Percentiles rank a stretch among this genome's conserved stretches.
These are phyloP conservation scores for Bufotes viridis DNA, from an alignment of 2,797 vertebrate genomes.

Conservation along the genomic window DNA sequence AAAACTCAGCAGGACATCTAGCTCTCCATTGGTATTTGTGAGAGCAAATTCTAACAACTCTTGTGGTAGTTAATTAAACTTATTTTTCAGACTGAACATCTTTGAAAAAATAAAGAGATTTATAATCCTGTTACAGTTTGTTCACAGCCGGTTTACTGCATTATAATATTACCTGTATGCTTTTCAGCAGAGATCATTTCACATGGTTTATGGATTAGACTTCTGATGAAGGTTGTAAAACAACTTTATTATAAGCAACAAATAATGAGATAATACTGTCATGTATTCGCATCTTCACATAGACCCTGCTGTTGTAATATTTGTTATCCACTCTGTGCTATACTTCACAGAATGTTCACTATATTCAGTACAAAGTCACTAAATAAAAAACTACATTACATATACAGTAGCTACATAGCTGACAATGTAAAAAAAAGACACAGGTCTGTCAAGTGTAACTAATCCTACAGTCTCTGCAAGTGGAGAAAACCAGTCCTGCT, in stretches of 20 bases:
- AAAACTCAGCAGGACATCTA: not conserved
- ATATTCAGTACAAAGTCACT: not conserved
- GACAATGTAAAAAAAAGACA: no score
- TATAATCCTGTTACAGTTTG: conserved; percentile 61
- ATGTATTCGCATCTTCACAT: not conserved
- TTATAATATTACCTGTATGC: conserved; percentile 46
- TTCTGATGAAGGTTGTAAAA: conserved; percentile 62
- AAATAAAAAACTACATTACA: not conserved
- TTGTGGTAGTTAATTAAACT: conserved; percentile 59
- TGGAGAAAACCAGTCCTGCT: no score
- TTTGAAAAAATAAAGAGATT: conserved; percentile 32
- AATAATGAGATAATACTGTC: conserved; percentile 47
- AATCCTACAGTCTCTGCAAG: no score
- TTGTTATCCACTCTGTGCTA: not conserved
- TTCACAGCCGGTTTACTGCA: conserved; percentile 60
- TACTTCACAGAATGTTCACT: not conserved
- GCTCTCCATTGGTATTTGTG: not conserved
- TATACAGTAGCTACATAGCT: no score
- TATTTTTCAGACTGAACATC: conserved; percentile 42
- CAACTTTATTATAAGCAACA: conserved; percentile 56
- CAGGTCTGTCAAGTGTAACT: no score
- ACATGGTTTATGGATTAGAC: conserved; percentile 42
- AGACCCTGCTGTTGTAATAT: conserved; percentile 11
- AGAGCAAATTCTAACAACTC: conserved; percentile 43
- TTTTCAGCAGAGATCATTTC: conserved; percentile 10